Evolutionary conservation across 2,113 vertebrate species (phyloP), one percentile per base, ranked within the genome.

Genomic region (Varanus komodoensis): DNA sequence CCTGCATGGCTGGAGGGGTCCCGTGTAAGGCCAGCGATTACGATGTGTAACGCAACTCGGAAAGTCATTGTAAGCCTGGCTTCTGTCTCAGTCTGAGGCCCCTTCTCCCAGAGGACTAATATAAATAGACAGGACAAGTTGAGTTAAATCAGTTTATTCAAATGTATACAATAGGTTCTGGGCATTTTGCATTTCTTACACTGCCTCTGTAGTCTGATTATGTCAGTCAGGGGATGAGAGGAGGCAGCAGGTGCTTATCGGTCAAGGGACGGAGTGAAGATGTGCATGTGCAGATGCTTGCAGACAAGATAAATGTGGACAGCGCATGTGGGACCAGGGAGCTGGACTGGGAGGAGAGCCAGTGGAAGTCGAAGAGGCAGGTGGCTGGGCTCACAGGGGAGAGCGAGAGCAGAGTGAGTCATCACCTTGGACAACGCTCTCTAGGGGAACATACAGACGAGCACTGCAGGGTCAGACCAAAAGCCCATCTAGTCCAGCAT

Each of bases 121-220:
- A 84, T 89, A 89, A 89, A 89, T 84, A 89, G 57, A 78, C 8
- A 57, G 82, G 81, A 84, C 88, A 84, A 73, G 38, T 77, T 89
- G 88, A 84, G 71, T 84, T 84, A 89, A 71, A 78, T 84, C 71
- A 84, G 73, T 77, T 89, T 84, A 77, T 84, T 84, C 61, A 50
- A 89, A 89, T 89, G 32, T 89, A 89, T 84, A 89, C 88, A 89
- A 77, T 52, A 52, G 88, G 44, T 67, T 89, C 82, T 67, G 71
- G 29, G 88, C 88, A 84, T 48, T 34, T 84, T 34, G 67, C 73
- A 34, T 64, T 77, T 84, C 61, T 84, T 77, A 64, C 77, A 77
- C 50, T 77, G 71, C 57, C 54, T 84, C 81, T 73, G 67, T 50
- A 29, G 15, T 71, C n/a, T 77, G 81, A 67, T 89, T 67, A 32